A percentile compares a stretch with the other conserved stretches of the same genome.
phyloP scores from a whole-genome alignment of 2,113 vertebrate genomes.

The Orientallactaga bullata region DNA sequence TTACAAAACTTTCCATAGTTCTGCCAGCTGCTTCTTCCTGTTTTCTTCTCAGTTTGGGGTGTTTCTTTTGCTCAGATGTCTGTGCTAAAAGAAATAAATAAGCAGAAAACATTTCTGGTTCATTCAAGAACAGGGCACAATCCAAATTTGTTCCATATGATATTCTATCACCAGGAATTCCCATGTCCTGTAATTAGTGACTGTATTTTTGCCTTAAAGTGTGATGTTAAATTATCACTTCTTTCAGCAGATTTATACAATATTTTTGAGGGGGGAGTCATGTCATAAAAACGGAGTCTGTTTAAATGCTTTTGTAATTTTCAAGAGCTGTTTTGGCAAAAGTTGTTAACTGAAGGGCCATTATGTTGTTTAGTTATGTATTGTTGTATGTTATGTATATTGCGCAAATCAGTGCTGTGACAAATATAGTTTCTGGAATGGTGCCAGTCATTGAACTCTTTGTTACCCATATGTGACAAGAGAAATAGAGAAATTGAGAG shows the following conservation, averaged over 20 bases:
- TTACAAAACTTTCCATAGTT: conserved; percentile 75
- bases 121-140: conserved; percentile 63
- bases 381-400: neutral
- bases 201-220: conserved; percentile 66
- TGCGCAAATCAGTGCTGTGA: neutral
- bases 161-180: conserved; percentile 56
- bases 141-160: conserved; percentile 77
- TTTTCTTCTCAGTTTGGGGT: conserved; percentile 76
- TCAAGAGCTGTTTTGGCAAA: conserved; percentile 59
- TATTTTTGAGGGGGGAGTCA: conserved; percentile 34
- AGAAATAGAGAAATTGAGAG: conserved; percentile 34
- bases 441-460: conserved; percentile 18
- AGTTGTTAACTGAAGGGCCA: conserved; percentile 55
- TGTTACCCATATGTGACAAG: neutral
- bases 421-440: neutral
- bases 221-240: conserved; percentile 59
- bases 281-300: conserved; percentile 56
- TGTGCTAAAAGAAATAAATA: conserved; percentile 71
- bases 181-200: conserved; percentile 53
- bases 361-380: conserved; percentile 53
- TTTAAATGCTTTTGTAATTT: conserved; percentile 61
- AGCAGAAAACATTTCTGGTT: conserved; percentile 71
- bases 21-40: conserved; percentile 74
- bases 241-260: conserved; percentile 59
- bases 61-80: conserved; percentile 77